phyloP scores from a whole-genome alignment of 2,888 invertebrate genomes.

The Dioctria rufipes region DNA sequence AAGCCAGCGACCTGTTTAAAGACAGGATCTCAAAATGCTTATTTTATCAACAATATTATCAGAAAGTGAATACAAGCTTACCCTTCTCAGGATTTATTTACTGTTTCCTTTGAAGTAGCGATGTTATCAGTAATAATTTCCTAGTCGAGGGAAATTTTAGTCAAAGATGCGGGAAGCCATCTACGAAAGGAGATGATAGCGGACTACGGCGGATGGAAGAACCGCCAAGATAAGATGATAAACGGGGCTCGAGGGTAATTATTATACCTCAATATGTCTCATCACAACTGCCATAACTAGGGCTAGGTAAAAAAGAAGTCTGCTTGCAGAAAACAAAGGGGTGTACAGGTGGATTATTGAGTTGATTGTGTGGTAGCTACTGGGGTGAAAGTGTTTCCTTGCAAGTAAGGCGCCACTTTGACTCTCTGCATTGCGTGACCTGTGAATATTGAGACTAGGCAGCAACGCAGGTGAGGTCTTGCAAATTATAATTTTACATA shows the following conservation, averaged over 20 bases:
- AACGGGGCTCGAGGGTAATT: slow-evolving; percentile 35
- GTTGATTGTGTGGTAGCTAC: not conserved
- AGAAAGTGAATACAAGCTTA: slow-evolving; percentile 26
- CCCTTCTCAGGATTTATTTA: slow-evolving; percentile 30
- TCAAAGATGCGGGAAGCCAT: slow-evolving; percentile 24
- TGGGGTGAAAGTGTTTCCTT: slow-evolving; percentile 27
- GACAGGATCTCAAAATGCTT: slow-evolving; percentile 15
- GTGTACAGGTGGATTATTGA: not conserved
- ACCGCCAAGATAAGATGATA: slow-evolving; percentile 44
- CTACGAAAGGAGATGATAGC: slow-evolving; percentile 27
- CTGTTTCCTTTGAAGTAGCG: slow-evolving; percentile 24
- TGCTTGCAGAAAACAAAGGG: not conserved
- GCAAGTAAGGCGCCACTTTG: slow-evolving; percentile 30
- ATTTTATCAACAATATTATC: slow-evolving; percentile 39
- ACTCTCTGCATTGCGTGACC: slow-evolving; percentile 51
- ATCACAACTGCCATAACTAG: not conserved
- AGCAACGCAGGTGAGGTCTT: slow-evolving; percentile 17
- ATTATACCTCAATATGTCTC: slow-evolving; percentile 13
- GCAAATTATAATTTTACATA: slow-evolving; percentile 32
- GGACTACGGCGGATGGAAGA: slow-evolving; percentile 23
- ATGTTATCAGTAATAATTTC: slow-evolving; percentile 13
- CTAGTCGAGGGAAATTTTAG: slow-evolving; percentile 34
- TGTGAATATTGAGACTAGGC: slow-evolving; percentile 17
- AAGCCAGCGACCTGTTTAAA: slow-evolving; percentile 40
- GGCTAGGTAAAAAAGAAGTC: not conserved